These are phyloP conservation scores for Himalopsyche anomala DNA, from an alignment of 2,888 invertebrate species.

Conservation along the genomic window DNA sequence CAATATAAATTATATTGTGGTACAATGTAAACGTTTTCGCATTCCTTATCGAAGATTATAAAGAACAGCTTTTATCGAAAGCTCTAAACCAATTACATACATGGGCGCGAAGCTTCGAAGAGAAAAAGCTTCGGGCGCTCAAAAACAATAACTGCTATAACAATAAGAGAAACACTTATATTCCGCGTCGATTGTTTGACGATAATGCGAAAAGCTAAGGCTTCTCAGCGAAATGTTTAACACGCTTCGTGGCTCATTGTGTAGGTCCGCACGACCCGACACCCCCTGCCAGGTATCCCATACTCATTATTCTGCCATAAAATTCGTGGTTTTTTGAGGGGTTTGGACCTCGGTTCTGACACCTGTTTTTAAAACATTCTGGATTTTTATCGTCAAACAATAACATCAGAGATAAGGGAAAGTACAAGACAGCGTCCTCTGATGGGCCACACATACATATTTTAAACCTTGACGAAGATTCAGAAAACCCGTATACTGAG, in stretches of 20 bases:
- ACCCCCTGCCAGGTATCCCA: neutral
- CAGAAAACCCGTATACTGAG: too few relatives aligned
- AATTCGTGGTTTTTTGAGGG: neutral
- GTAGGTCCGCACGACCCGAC: neutral
- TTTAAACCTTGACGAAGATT: too few relatives aligned
- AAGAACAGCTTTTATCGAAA: constrained; percentile 12
- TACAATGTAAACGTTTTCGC: neutral
- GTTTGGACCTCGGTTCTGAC: neutral
- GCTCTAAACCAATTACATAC: constrained; percentile 17
- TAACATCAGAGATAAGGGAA: too few relatives aligned
- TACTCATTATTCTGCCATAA: neutral
- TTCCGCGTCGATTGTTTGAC: constrained; percentile 19
- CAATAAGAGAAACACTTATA: constrained; percentile 29
- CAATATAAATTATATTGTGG: too few relatives aligned
- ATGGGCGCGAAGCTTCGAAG: neutral
- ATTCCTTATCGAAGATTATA: constrained; percentile 2
- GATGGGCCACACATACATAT: too few relatives aligned
- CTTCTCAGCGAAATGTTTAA: constrained; percentile 8
- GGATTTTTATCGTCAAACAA: too few relatives aligned
- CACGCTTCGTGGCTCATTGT: constrained; percentile 30
- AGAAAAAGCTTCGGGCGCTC: neutral
- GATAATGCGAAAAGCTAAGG: constrained; percentile 11
- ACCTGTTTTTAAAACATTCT: too few relatives aligned
- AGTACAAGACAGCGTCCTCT: too few relatives aligned
- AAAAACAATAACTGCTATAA: constrained; percentile 12